Evolutionary conservation across 1,140 invertebrate genomes (phyloP).

Genomic region (Microplitis demolitor): DNA sequence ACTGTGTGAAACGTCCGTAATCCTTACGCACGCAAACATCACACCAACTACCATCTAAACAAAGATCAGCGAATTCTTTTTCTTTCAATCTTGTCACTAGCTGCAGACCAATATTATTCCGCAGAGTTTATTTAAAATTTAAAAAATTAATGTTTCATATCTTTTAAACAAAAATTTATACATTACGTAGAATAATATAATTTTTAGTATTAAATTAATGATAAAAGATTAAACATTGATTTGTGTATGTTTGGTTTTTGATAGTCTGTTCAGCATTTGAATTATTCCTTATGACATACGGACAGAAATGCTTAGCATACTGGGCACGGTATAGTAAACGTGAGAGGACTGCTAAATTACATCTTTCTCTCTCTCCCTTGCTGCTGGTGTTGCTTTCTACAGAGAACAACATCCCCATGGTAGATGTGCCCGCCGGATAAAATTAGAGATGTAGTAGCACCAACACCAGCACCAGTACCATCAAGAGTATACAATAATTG

Average conservation of each 20-base stretch:
- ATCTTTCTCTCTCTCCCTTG: not conserved
- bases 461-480: too few relatives aligned
- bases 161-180: not conserved
- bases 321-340: slow-evolving; percentile 11
- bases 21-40: slow-evolving; percentile 29
- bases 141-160: not conserved
- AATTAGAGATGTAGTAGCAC: not conserved
- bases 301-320: slow-evolving; percentile 11
- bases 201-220: too few relatives aligned
- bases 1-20: slow-evolving; percentile 28
- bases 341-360: slow-evolving; percentile 21
- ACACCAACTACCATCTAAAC: not conserved
- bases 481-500: not conserved
- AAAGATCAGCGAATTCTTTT: too few relatives aligned
- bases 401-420: not conserved
- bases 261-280: not conserved
- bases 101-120: too few relatives aligned
- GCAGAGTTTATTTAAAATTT: too few relatives aligned
- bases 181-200: too few relatives aligned
- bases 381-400: not conserved
- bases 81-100: too few relatives aligned
- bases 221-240: not conserved
- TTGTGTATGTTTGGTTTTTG: slow-evolving; percentile 3
- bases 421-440: not conserved
- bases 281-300: slow-evolving; percentile 14